A percentile compares a stretch with the other conserved stretches of the same genome.
These are phyloP conservation scores for Suncus etruscus DNA, from an alignment of 2,113 vertebrate genomes.

Conservation along the genomic window DNA sequence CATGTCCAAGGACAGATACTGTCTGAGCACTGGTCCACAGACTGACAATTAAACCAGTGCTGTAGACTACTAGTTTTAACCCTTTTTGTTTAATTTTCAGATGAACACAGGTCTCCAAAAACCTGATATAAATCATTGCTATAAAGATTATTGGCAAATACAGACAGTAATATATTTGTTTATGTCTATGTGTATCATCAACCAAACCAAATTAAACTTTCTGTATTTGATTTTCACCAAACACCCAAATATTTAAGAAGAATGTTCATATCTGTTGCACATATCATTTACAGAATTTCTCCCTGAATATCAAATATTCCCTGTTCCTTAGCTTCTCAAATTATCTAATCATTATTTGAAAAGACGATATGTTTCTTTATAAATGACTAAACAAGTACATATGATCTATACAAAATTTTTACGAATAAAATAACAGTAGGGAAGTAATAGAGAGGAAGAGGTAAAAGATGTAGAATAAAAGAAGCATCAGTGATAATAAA, in stretches of 20 bases:
- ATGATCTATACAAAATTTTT: constrained; percentile 11
- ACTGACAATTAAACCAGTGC: no score
- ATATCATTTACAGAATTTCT: background rate
- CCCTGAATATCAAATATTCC: background rate
- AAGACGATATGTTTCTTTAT: background rate
- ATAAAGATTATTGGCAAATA: background rate
- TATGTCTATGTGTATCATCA: background rate
- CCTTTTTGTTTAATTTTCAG: no score
- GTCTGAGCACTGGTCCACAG: no score
- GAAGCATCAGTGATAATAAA: no score
- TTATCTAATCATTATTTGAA: background rate
- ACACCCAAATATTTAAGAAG: background rate
- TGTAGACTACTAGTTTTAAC: no score
- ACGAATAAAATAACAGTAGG: background rate
- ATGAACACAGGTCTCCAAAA: no score
- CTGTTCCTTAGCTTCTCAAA: background rate
- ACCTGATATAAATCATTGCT: background rate
- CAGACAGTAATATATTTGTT: background rate
- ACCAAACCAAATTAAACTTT: no score
- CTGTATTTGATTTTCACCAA: background rate
- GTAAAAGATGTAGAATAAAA: no score
- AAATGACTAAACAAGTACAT: background rate
- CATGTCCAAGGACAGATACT: no score
- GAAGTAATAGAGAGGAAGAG: no score
- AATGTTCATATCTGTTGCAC: background rate